A percentile compares a stretch with the other conserved stretches of the same genome.
Conservation (phyloP, 2,888 invertebrate genomes). For the Doris montereyensis region DNA sequence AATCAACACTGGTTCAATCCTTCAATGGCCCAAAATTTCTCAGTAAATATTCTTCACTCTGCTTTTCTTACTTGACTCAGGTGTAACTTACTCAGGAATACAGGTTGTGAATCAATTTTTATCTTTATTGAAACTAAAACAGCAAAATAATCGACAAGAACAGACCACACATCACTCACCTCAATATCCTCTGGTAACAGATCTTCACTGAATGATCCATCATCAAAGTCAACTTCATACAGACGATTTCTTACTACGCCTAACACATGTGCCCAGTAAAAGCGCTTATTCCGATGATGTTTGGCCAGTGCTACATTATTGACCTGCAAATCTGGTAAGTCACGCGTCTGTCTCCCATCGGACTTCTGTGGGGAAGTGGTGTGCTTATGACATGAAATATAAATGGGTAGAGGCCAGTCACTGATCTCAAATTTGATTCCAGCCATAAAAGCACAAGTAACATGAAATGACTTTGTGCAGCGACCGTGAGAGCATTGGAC, state of each 20-base stretch:
- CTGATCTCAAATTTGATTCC: slow-evolving; percentile 75
- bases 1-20: no score
- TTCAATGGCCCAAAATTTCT: no score
- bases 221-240: slow-evolving; percentile 79
- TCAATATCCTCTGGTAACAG: slow-evolving; percentile 77
- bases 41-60: no score
- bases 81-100: no score
- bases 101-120: no score
- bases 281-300: slow-evolving; percentile 78
- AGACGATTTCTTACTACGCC: slow-evolving; percentile 75
- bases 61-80: no score
- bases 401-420: slow-evolving; percentile 73
- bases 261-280: slow-evolving; percentile 76
- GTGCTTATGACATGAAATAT: slow-evolving; percentile 72
- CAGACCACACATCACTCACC: slow-evolving; percentile 64
- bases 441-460: slow-evolving; percentile 77
- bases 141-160: neutral
- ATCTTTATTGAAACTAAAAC: neutral
- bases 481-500: slow-evolving; percentile 74
- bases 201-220: slow-evolving; percentile 78
- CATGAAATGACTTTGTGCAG: slow-evolving; percentile 76
- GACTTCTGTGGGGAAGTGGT: slow-evolving; percentile 37
- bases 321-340: slow-evolving; percentile 60
- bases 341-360: slow-evolving; percentile 37
- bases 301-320: slow-evolving; percentile 78